Evolutionary conservation across 2,888 invertebrate genomes (phyloP).

Genomic region (Synergus laeviventris): DNA sequence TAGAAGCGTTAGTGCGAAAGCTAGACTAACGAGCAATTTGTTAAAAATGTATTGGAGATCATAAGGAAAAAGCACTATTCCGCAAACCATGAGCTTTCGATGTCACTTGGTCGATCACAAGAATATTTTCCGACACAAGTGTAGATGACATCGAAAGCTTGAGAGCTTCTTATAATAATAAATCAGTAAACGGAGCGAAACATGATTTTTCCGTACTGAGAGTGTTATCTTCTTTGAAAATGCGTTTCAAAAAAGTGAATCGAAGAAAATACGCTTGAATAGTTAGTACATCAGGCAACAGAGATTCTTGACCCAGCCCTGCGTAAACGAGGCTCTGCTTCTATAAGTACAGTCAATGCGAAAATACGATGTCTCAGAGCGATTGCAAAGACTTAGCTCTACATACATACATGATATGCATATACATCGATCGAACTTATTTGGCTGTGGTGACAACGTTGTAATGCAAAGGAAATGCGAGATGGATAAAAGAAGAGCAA

Average conservation of each 20-base stretch:
- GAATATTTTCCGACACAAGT: slow-evolving; percentile 32
- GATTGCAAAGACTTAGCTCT: slow-evolving; percentile 36
- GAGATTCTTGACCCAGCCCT: slow-evolving; percentile 46
- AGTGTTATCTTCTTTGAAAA: slow-evolving; percentile 25
- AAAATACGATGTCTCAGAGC: slow-evolving; percentile 30
- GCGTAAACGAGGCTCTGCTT: slow-evolving; percentile 44
- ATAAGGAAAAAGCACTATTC: slow-evolving; percentile 15
- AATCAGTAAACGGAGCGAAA: slow-evolving; percentile 37
- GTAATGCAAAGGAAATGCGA: slow-evolving; percentile 29
- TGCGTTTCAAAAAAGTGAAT: slow-evolving; percentile 31
- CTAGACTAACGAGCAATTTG: slow-evolving; percentile 29
- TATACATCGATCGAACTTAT: slow-evolving; percentile 33
- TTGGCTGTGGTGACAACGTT: slow-evolving; percentile 29
- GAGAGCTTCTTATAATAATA: slow-evolving; percentile 10
- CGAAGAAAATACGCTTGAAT: slow-evolving; percentile 42
- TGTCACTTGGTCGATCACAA: slow-evolving; percentile 38
- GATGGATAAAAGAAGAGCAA: slow-evolving; percentile 39
- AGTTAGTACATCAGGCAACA: slow-evolving; percentile 40
- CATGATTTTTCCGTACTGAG: slow-evolving; percentile 18
- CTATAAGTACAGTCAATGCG: slow-evolving; percentile 34
- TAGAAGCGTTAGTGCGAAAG: slow-evolving; percentile 4
- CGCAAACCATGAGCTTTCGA: slow-evolving; percentile 33
- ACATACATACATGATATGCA: slow-evolving; percentile 24
- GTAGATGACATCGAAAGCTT: slow-evolving; percentile 11
- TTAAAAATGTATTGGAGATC: slow-evolving; percentile 11